Evolutionary conservation across 2,797 vertebrate species (phyloP).

Genomic region (Propithecus deckenii): DNA sequence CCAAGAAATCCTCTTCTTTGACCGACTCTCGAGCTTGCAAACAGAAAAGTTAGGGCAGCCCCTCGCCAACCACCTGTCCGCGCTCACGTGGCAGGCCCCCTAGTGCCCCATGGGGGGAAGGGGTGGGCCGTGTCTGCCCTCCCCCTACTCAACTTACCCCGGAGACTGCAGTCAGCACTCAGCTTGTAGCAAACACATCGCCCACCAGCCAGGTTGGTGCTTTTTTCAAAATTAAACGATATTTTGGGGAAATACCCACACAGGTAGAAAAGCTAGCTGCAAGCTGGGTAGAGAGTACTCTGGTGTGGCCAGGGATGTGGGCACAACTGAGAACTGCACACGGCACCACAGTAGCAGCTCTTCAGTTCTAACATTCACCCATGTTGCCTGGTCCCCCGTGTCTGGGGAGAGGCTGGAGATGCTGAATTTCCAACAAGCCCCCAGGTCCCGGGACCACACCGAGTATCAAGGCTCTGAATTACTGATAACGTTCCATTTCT

Average conservation of each 20-base stretch:
- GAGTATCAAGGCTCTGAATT: neutral
- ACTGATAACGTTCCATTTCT: neutral
- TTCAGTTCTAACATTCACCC: fast-evolving
- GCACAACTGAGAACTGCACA: neutral
- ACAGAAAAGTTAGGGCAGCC: neutral
- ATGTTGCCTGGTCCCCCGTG: fast-evolving
- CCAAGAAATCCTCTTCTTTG: neutral
- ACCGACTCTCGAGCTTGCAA: neutral
- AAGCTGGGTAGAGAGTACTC: neutral
- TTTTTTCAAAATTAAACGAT: neutral
- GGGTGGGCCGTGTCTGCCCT: no score
- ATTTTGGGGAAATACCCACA: neutral
- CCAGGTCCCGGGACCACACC: fast-evolving
- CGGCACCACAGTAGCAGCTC: neutral
- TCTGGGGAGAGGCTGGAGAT: neutral
- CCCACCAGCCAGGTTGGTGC: neutral
- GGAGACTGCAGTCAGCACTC: fast-evolving
- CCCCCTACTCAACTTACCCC: neutral
- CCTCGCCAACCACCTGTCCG: neutral
- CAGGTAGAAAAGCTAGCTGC: neutral
- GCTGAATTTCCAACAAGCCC: neutral
- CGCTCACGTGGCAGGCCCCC: neutral
- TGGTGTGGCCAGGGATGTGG: neutral
- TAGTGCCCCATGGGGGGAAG: no score
- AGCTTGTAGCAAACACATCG: neutral